Conservation (phyloP, 2,888 invertebrate genomes). For the Melanargia galathea region DNA sequence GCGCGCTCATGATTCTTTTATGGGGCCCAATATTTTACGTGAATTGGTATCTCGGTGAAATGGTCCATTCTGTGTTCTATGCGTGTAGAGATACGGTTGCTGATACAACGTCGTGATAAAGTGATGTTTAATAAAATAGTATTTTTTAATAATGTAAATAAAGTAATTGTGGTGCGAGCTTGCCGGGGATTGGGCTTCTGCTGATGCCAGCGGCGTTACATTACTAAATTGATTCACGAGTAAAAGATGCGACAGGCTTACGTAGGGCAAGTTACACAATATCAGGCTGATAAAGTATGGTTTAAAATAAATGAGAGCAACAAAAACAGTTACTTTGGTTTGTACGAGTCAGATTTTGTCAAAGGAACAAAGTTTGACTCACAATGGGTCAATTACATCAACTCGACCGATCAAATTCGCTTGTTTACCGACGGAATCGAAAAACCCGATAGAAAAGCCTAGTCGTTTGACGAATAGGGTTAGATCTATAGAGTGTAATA, state of each 20-base stretch:
- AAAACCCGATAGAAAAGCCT: too few species aligned
- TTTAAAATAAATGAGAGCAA: too few species aligned
- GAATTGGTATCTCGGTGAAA: constrained; percentile 1
- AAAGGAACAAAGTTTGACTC: too few species aligned
- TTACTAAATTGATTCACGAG: background rate
- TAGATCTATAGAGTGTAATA: too few species aligned
- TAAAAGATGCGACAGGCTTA: background rate
- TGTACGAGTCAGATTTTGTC: too few species aligned
- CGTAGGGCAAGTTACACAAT: background rate
- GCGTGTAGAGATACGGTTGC: background rate
- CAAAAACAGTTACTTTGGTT: too few species aligned
- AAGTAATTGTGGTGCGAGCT: background rate
- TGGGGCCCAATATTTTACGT: constrained; percentile 33
- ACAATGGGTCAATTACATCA: too few species aligned
- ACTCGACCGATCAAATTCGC: too few species aligned
- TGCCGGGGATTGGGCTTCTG: background rate
- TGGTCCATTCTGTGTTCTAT: constrained; percentile 7
- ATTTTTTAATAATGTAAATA: constrained; percentile 6
- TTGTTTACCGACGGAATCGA: too few species aligned
- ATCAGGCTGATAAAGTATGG: too few species aligned
- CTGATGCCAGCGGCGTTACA: background rate
- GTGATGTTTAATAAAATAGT: constrained; percentile 17
- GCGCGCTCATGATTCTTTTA: constrained; percentile 37
- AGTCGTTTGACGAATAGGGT: too few species aligned
- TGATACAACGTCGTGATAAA: constrained; percentile 1